phyloP scores from a whole-genome alignment of 2,797 vertebrate species.

The Spinibarbus caldwelli region DNA sequence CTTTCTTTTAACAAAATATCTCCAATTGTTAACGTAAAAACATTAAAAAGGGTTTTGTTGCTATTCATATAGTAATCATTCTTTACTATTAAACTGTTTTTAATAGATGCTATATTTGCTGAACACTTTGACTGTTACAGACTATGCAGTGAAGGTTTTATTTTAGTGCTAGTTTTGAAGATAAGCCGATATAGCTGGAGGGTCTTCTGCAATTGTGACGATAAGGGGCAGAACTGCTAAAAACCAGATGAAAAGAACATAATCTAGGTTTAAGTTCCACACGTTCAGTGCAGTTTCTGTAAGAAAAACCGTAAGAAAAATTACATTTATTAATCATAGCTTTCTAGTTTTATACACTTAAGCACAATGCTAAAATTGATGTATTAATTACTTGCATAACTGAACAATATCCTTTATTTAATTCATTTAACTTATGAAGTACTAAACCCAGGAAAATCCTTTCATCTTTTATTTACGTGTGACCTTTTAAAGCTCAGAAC shows the following conservation, averaged over 20 bases:
- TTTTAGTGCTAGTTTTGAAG: not conserved
- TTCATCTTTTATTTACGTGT: constrained; percentile 37
- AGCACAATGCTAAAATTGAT: not conserved
- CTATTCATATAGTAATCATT: not conserved
- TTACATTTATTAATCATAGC: too few species aligned
- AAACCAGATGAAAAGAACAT: not conserved
- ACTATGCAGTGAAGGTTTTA: not conserved
- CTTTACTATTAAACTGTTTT: not conserved
- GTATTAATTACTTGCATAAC: not conserved
- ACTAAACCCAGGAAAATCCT: constrained; percentile 1
- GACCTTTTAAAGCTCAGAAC: constrained; percentile 43
- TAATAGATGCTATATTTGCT: not conserved
- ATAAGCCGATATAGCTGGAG: not conserved
- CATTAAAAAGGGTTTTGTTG: not conserved
- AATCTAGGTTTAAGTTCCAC: not conserved
- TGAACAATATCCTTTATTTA: not conserved
- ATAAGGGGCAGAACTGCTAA: constrained; percentile 3
- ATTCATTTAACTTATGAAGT: not conserved
- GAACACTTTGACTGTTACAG: not conserved
- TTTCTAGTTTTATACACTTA: not conserved
- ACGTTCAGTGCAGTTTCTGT: not conserved
- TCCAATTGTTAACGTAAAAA: not conserved
- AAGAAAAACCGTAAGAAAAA: too few species aligned
- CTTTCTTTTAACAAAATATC: not conserved
- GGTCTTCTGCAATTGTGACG: not conserved